Evolutionary conservation across 2,797 vertebrate genomes (phyloP), one percentile per base, ranked within the genome.

Genomic region (Octomys mimax): DNA sequence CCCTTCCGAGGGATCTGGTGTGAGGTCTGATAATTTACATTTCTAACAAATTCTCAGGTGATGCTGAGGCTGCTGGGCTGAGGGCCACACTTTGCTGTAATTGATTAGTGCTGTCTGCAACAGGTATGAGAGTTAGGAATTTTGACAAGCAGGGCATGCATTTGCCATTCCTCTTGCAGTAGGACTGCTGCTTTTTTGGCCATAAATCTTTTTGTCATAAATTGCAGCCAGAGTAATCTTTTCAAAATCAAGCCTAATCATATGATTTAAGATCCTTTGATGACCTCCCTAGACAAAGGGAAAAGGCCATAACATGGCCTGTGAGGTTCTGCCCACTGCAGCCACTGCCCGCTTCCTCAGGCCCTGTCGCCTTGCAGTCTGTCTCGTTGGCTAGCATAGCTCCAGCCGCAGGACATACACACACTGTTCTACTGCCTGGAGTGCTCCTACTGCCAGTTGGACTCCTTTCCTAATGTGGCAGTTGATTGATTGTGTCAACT

Each of bases 251-350:
- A 73, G 82, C 59, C 64, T 87, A 92, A 87, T 81, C 33, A 9
- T 77, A 31, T 92, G 85, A 91, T 49, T 95, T 88, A 91, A 89
- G 95, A 84, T 39, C 52, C 52, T 87, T 83, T 84, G 42, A 81
- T 64, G 84, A 86, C 14, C 18, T 57, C n/a, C 22, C 64, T 68
- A 46, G 61, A 42, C 86, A 95, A 94, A 94, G 59, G 79, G 49
- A 89, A 82, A 70, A 77, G 73, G 49, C 28, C 54, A 6, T 57
- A 31, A 46, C 4, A 49, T 68, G 75, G 19, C 54, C 33, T 75
- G 2, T 19, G 75, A 87, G 57, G 57, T 62, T 59, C 49, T 71
- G 12, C 36, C 36, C 59, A 33, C 13, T 42, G 59, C 78, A 52
- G 11, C 61, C 91, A 36, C 79, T 64, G 46, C 39, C 82, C 42